phyloP scores from a whole-genome alignment of 1,140 invertebrate species.

The Scaptomyza montana region DNA sequence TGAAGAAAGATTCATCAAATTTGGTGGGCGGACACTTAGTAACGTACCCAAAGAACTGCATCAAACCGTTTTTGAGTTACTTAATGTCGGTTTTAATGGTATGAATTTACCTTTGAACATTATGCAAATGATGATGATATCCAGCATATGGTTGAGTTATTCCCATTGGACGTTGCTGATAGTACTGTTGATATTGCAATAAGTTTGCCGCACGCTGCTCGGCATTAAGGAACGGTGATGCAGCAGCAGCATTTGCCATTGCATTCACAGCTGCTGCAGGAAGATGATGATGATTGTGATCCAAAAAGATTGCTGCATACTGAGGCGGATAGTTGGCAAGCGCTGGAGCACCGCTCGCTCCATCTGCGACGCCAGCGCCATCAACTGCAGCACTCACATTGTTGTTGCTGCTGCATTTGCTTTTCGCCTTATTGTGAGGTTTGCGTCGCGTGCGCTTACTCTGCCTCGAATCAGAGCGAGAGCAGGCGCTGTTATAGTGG shows the following conservation, averaged over 20 bases:
- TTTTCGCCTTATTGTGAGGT: constrained; percentile 54
- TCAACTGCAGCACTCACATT: constrained; percentile 19
- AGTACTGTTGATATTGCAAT: constrained; percentile 71
- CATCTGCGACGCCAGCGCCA: constrained; percentile 17
- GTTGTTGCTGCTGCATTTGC: constrained; percentile 43
- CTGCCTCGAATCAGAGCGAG: constrained; percentile 54
- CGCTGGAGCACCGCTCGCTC: constrained; percentile 32
- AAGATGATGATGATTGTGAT: constrained; percentile 47
- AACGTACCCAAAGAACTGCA: no score
- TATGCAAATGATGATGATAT: constrained; percentile 36
- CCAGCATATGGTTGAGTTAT: constrained; percentile 39
- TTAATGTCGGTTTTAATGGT: no score
- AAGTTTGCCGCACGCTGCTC: constrained; percentile 33
- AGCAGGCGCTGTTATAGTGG: constrained; percentile 63
- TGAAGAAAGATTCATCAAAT: no score
- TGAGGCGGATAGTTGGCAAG: constrained; percentile 65
- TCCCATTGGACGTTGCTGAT: constrained; percentile 60
- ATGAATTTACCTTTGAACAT: constrained; percentile 52
- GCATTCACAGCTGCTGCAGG: constrained; percentile 37
- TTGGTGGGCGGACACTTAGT: no score
- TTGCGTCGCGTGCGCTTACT: constrained; percentile 67
- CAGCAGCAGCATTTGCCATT: constrained; percentile 45
- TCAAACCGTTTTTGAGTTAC: background rate
- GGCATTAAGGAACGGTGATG: constrained; percentile 52
- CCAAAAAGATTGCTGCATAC: constrained; percentile 71